Base-by-base conservation (phyloP, 2,797 vertebrate genomes). In the Agapornis canus region DNA sequence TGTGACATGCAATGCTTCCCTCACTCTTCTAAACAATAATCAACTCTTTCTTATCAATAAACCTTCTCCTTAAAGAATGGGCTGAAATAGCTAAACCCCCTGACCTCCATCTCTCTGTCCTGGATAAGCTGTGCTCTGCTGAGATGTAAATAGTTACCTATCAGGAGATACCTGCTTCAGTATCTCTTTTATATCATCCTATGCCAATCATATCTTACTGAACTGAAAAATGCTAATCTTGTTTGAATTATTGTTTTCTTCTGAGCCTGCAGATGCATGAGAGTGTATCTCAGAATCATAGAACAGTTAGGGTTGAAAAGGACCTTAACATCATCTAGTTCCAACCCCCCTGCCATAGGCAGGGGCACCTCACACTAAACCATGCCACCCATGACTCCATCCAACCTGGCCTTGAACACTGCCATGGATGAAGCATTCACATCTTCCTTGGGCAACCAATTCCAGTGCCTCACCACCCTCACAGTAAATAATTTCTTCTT, bases 131-230 rank as follows among this genome's bases (percentile, higher is more conserved):
- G 71, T 48, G 31, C 40, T 82, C 32, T 60, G 17, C 7, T 19
- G 59, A 86, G 29, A 20, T 5, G 11, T 22, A 37, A 23, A 22
- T 6, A 40, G 31, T 47, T 68, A 31, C 63, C 45, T 19, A 37
- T 18, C 35, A 57, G 54, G 37, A 79, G 29, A 57, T 45, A 68
- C 18, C 39, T 54, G 43, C 31, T 92, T 78, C 68, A 49, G 8
- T 68, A 47, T 47, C 21, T 56, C 56, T 56, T 73, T 37, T 61
- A 45, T 81, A 89, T 68, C 54, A 27, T 42, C 18, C 35, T 63
- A 35, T 80, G 76, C 42, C 68, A 94, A 75, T 90, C 77, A 56
- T 68, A 64, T 35, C 47, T 87, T 93, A 90, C 27, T 90, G 89
- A 90, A 84, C 27, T 76, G 70, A 89, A 78, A 95, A 93, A 70